A percentile compares a stretch with the other conserved stretches of the same genome.
phyloP scores from a whole-genome alignment of 2,888 invertebrate species.

The Lepeophtheirus nordmannii region DNA sequence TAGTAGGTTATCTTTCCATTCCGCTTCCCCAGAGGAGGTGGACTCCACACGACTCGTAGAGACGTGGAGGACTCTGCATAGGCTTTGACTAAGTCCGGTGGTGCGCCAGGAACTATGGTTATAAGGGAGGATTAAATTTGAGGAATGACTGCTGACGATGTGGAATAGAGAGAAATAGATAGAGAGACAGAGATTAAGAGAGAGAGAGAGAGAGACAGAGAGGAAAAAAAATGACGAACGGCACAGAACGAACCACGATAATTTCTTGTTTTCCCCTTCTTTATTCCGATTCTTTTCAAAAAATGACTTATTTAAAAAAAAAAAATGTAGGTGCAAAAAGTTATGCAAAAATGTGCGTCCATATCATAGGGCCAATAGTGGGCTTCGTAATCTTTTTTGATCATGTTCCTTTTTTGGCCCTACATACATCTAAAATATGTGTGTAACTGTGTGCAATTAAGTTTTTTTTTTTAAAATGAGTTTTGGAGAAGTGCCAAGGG shows the following conservation, averaged over 20 bases:
- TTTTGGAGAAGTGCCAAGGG: not conserved
- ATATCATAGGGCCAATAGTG: no score
- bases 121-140: slow-evolving; percentile 7
- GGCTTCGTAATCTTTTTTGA: no score
- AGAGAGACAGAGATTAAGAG: not conserved
- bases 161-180: slow-evolving; percentile 26
- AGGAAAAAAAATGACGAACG: not conserved
- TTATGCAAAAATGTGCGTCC: not conserved
- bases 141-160: slow-evolving; percentile 26
- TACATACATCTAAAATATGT: no score
- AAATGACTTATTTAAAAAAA: not conserved
- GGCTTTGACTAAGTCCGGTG: slow-evolving; percentile 83
- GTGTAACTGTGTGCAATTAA: no score
- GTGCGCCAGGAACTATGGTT: slow-evolving; percentile 76
- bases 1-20: slow-evolving; percentile 88
- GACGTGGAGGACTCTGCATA: slow-evolving; percentile 73
- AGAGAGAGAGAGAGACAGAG: not conserved
- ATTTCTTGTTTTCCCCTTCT: not conserved
- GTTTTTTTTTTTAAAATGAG: no score
- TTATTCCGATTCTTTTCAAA: not conserved
- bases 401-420: no score
- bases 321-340: no score
- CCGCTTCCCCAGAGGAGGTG: slow-evolving; percentile 74
- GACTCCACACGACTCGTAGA: slow-evolving; percentile 76
- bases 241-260: not conserved